Evolutionary conservation across 2,113 vertebrate species (phyloP), one percentile per base, ranked within the genome.

Genomic region (Pomatostomus ruficeps): DNA sequence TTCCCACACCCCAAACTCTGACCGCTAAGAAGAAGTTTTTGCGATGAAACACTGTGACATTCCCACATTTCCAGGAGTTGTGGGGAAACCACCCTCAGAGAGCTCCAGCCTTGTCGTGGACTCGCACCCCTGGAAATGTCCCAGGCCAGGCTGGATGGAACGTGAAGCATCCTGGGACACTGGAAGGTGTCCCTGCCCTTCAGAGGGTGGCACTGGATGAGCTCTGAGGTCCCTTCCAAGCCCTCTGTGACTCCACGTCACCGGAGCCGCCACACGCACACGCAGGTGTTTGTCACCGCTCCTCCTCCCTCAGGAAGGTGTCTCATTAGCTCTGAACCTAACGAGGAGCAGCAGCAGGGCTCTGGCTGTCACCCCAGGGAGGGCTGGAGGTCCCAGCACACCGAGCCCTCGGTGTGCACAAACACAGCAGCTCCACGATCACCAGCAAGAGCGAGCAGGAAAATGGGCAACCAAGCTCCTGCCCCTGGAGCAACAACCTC

Each of bases 391-490:
- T 35, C 61, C 66, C 70, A 33, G 2, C 23, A 33, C 38, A 22
- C 70, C 31, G 1, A 6, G 28, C 19, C 54, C n/a, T 67, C 0
- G 0, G 7, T 5, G 28, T 10, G 8, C 17, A 7, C 26, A 8
- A 1, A 5, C 7, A 4, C 4, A 9, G 18, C 52, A 35, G 38
- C 84, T 42, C 57, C 62, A 46, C 2, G 20, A 43, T 51, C 29
- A 3, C 14, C 10, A 65, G 45, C 46, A 7, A 42, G 24, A 66
- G 35, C 51, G 55, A 77, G 5, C 8, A 29, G 20, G 28, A 68
- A 67, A 31, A 46, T 6, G 5, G 4, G 15, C 19, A n/a, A 25
- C 8, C 15, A 3, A 40, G 68, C 61, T 36, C 25, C 54, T 1
- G 5, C 4, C 2, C 45, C n/a, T 68, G 2, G 0, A n/a, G 36